These are phyloP conservation scores for Glareola pratincola DNA, from an alignment of 2,113 vertebrate species.

Conservation along the genomic window DNA sequence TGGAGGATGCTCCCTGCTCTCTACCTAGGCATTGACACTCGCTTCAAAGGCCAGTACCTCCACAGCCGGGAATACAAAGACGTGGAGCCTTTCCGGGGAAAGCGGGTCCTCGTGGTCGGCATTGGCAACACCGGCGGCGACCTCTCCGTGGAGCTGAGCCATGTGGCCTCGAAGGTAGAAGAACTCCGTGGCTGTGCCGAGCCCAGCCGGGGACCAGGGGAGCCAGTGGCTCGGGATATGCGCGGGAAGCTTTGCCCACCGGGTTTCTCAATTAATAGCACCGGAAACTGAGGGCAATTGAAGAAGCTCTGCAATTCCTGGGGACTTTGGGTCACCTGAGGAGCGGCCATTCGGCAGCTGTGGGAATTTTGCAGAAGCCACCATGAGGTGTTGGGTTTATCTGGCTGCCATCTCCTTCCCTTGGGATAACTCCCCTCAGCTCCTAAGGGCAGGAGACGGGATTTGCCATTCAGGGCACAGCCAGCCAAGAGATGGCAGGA, in stretches of 20 bases:
- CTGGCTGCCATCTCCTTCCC: background rate
- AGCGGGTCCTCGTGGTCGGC: slow-evolving; percentile 84
- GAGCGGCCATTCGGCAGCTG: background rate
- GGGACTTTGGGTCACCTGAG: background rate
- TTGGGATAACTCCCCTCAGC: background rate
- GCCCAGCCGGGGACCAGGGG: background rate
- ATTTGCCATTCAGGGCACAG: background rate
- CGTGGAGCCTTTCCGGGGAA: slow-evolving; percentile 73
- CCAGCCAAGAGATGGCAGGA: background rate
- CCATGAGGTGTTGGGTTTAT: background rate
- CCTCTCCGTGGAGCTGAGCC: slow-evolving; percentile 84
- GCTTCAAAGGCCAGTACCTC: slow-evolving; percentile 78
- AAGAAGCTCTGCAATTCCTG: background rate
- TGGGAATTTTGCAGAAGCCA: background rate
- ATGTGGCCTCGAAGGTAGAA: slow-evolving; percentile 80
- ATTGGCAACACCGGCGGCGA: slow-evolving; percentile 88
- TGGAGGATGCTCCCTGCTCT: background rate
- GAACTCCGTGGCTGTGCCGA: accelerated
- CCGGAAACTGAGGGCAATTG: background rate
- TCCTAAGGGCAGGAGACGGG: background rate
- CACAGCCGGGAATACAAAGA: slow-evolving; percentile 87
- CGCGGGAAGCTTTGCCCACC: background rate
- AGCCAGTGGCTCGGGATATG: background rate
- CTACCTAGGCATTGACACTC: slow-evolving; percentile 77
- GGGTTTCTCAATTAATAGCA: background rate